Evolutionary conservation across 2,888 invertebrate species (phyloP).

Genomic region (Piscicola geometra): DNA sequence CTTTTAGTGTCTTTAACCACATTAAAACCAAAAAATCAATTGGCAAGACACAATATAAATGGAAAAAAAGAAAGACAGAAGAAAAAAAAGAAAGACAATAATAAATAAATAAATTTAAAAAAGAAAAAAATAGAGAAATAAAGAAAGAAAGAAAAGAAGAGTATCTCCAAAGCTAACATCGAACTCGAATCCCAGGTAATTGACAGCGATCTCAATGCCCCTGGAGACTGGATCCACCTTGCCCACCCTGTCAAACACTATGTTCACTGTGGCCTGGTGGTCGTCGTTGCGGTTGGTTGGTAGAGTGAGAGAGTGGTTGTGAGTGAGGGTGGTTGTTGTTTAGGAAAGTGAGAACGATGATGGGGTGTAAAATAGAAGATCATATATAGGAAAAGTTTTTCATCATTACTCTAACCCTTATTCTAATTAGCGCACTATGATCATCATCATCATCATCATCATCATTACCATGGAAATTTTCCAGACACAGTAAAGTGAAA

Average conservation of each 20-base stretch:
- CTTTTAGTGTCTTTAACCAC: background rate
- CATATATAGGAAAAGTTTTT: no score
- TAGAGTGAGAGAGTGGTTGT: background rate
- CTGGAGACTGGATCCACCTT: slow-evolving; percentile 96
- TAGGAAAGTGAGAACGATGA: no score
- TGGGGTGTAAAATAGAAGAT: no score
- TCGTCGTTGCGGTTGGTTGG: background rate
- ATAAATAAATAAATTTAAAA: slow-evolving; percentile 2
- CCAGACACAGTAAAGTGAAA: slow-evolving; percentile 95
- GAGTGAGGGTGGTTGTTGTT: background rate
- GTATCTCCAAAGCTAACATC: slow-evolving; percentile 61
- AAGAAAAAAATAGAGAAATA: background rate
- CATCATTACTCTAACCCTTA: no score
- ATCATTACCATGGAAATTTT: slow-evolving; percentile 92
- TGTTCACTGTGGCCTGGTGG: slow-evolving; percentile 96
- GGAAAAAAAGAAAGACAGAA: background rate
- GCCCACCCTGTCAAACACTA: slow-evolving; percentile 95
- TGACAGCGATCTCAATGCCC: slow-evolving; percentile 90
- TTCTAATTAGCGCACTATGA: no score
- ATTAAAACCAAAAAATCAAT: no score
- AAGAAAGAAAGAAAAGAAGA: background rate
- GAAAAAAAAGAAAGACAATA: background rate
- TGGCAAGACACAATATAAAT: no score
- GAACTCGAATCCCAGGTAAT: slow-evolving; percentile 90
- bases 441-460: no score